A percentile compares a stretch with the other conserved stretches of the same genome.
These are phyloP conservation scores for Etia nguti DNA, from an alignment of 2,113 vertebrate genomes.

Conservation along the genomic window DNA sequence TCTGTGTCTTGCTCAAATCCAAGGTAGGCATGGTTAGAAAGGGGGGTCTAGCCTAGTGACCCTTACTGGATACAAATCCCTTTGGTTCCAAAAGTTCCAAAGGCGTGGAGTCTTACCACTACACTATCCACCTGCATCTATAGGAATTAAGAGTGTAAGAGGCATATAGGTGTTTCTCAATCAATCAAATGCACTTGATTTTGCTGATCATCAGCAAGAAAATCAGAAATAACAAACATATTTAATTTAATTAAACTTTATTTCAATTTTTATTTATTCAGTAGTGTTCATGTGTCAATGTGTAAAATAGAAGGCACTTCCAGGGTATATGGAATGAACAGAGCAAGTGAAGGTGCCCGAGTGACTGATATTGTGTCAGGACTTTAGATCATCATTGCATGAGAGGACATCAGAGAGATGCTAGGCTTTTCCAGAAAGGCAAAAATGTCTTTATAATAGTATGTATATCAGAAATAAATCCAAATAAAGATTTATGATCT, in stretches of 20 bases:
- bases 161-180: neutral
- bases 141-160: neutral
- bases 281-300: no score
- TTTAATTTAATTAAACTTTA: neutral
- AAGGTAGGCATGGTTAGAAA: no score
- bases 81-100: no score
- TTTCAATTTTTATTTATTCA: no score
- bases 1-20: no score
- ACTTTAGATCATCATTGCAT: neutral
- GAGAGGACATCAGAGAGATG: neutral
- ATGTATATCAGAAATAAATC: neutral
- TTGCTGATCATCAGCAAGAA: neutral
- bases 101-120: no score
- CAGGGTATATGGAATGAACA: neutral
- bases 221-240: neutral
- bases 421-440: neutral
- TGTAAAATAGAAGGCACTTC: no score
- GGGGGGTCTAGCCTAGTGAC: no score
- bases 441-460: neutral
- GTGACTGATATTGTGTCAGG: neutral
- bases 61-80: no score
- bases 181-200: neutral
- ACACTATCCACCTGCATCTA: no score
- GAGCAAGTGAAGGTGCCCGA: neutral
- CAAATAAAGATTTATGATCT: constrained; percentile 13